phyloP scores from a whole-genome alignment of 2,888 invertebrate species.

The Fabriciana adippe region DNA sequence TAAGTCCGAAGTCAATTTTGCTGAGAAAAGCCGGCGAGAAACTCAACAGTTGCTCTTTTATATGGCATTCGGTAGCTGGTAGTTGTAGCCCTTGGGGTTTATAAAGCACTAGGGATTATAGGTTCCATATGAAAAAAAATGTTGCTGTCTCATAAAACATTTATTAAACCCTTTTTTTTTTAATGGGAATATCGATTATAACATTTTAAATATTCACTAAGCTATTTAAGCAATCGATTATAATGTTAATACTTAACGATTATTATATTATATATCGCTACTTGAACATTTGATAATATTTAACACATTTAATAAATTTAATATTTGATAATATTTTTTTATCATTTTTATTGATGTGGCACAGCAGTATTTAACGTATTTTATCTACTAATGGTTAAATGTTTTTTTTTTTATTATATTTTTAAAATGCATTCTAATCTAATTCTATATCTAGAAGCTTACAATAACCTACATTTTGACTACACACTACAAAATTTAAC shows the following conservation, averaged over 20 bases:
- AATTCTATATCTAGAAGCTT: slow-evolving; percentile 18
- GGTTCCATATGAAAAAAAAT: background rate
- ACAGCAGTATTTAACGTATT: slow-evolving; percentile 60
- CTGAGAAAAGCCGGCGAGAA: no score
- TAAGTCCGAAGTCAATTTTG: no score
- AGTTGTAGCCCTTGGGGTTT: no score
- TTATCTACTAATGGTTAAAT: background rate
- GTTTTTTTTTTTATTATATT: background rate
- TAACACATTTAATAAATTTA: background rate
- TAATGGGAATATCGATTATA: slow-evolving; percentile 20
- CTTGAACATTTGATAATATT: no score
- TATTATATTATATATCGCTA: no score
- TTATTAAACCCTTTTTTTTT: slow-evolving; percentile 27
- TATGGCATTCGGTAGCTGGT: no score
- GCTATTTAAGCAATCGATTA: slow-evolving; percentile 18
- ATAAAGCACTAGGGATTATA: background rate
- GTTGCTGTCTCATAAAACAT: slow-evolving; percentile 19
- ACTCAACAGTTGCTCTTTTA: no score
- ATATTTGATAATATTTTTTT: slow-evolving; percentile 11
- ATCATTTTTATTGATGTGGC: slow-evolving; percentile 64
- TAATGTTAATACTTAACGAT: background rate
- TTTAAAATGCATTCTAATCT: slow-evolving; percentile 11
- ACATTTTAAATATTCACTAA: slow-evolving; percentile 12
- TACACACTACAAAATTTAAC: background rate
- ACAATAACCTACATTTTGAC: background rate